A percentile compares a stretch with the other conserved stretches of the same genome.
These are phyloP conservation scores for Oreohelix idahoensis DNA, from an alignment of 1,140 invertebrate genomes.

Conservation along the genomic window DNA sequence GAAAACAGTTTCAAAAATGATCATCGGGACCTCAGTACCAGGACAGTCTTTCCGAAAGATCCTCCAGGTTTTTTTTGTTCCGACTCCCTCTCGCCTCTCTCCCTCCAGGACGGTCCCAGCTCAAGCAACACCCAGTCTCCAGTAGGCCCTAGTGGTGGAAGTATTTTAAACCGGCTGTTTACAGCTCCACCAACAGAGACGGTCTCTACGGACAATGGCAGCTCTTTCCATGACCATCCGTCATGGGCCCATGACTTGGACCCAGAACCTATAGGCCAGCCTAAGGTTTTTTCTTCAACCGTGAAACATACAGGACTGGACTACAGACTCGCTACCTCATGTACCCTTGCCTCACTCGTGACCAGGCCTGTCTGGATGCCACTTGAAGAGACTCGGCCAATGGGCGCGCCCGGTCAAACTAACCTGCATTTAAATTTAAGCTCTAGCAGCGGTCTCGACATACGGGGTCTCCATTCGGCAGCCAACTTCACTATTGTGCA, in stretches of 20 bases:
- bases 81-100: neutral
- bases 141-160: neutral
- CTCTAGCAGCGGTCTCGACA: neutral
- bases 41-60: neutral
- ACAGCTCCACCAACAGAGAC: neutral
- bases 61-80: neutral
- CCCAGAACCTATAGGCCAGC: neutral
- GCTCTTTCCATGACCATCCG: neutral
- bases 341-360: constrained; percentile 19
- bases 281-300: neutral
- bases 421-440: neutral
- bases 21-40: neutral
- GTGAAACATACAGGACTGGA: neutral
- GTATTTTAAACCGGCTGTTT: neutral
- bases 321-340: constrained; percentile 32
- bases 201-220: neutral
- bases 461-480: neutral
- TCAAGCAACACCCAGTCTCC: neutral
- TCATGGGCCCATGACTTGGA: neutral
- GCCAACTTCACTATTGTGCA: neutral
- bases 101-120: neutral
- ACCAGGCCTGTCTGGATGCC: neutral
- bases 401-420: neutral
- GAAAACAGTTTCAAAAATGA: neutral
- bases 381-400: neutral